A percentile compares a stretch with the other conserved stretches of the same genome.
Conservation (phyloP, 2,797 vertebrate genomes). For the Cephalopachus bancanus region DNA sequence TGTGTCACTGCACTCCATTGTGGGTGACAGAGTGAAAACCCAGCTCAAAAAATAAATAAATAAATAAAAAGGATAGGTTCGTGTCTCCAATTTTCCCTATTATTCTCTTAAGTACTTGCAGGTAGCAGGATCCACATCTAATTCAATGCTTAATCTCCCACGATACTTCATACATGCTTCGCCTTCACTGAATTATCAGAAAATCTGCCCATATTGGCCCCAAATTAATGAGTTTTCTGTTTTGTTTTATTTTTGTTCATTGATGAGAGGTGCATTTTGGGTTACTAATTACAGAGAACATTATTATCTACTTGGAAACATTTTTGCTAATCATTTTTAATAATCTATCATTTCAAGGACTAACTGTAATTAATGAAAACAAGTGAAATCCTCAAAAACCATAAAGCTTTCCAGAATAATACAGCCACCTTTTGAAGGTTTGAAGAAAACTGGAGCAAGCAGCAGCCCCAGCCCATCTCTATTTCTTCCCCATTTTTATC, state of each 20-base stretch:
- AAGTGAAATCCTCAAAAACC: slow-evolving; percentile 27
- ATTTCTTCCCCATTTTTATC: not conserved
- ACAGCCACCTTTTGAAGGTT: not conserved
- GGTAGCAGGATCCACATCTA: not conserved
- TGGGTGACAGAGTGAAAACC: too few species aligned
- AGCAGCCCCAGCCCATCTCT: not conserved
- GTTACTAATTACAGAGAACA: slow-evolving; percentile 65
- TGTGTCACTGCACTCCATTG: too few species aligned
- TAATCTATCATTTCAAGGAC: slow-evolving; percentile 28
- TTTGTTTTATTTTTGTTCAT: slow-evolving; percentile 69
- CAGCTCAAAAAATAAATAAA: too few species aligned
- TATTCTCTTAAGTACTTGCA: not conserved
- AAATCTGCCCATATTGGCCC: slow-evolving; percentile 13
- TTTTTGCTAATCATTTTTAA: slow-evolving; percentile 68
- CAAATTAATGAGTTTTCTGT: slow-evolving; percentile 66
- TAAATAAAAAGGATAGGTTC: not conserved
- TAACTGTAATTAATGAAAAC: slow-evolving; percentile 67
- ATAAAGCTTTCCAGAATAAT: slow-evolving; percentile 49
- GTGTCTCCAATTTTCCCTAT: not conserved
- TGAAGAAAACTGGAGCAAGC: not conserved
- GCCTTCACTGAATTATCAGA: slow-evolving; percentile 42
- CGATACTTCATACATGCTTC: not conserved
- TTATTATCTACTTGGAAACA: slow-evolving; percentile 64
- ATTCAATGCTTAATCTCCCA: not conserved
- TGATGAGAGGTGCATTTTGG: slow-evolving; percentile 31